Conservation (phyloP, 2,888 invertebrate genomes). For the Chironomus riparius region DNA sequence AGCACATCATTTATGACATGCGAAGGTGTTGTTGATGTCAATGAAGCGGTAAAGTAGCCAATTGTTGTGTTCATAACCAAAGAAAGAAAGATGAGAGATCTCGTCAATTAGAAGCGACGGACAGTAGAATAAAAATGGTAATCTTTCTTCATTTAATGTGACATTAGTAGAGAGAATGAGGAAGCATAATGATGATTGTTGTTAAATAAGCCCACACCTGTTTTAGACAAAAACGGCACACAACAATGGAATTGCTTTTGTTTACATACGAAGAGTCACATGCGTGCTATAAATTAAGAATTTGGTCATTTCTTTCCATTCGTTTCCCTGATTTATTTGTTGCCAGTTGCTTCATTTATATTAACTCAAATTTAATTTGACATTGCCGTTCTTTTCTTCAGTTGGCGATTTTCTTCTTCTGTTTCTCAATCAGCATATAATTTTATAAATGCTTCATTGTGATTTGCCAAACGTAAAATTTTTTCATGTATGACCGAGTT, state of each 20-base stretch:
- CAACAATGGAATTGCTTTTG: no score
- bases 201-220: neutral
- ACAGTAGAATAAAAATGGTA: no score
- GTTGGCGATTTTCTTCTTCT: neutral
- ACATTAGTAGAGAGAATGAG: neutral
- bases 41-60: neutral
- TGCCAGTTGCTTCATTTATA: neutral
- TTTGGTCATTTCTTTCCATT: neutral
- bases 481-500: neutral
- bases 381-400: neutral
- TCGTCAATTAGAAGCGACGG: neutral
- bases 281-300: no score
- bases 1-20: neutral
- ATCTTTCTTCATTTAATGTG: neutral
- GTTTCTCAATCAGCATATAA: neutral
- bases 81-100: neutral
- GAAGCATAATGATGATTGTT: neutral
- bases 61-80: neutral
- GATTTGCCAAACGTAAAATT: neutral
- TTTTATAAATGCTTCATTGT: neutral
- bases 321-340: neutral
- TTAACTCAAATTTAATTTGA: no score
- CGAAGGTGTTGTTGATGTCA: constrained; percentile 22
- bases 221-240: neutral
- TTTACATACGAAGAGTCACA: no score